A percentile compares a stretch with the other conserved stretches of the same genome.
Evolutionary conservation across 2,888 invertebrate genomes (phyloP).

Genomic region (Julus scanicus): DNA sequence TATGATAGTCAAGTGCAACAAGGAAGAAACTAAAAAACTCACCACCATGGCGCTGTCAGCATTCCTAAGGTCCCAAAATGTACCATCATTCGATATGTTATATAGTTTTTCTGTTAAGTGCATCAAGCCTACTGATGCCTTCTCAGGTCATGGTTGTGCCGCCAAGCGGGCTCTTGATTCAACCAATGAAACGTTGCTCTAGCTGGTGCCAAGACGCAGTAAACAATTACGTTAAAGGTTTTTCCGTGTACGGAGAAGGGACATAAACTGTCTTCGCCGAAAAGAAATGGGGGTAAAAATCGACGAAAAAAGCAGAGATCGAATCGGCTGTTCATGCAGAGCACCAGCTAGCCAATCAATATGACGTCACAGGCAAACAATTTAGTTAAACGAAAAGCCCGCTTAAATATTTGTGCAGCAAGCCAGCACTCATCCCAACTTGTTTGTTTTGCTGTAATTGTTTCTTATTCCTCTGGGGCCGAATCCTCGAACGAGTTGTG

Average conservation of each 20-base stretch:
- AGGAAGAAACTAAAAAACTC: no score
- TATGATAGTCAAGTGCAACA: no score
- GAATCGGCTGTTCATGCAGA: background rate
- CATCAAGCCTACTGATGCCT: no score
- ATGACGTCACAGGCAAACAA: background rate
- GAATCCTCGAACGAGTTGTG: background rate
- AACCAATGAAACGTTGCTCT: no score
- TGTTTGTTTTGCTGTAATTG: slow-evolving; percentile 19
- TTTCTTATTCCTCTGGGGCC: background rate
- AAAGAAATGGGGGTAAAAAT: background rate
- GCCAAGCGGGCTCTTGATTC: no score
- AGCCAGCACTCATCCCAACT: background rate
- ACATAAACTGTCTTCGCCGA: background rate
- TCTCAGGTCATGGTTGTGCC: background rate
- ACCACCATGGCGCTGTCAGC: no score
- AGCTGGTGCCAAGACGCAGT: background rate
- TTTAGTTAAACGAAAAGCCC: slow-evolving; percentile 11
- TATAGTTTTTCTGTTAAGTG: no score
- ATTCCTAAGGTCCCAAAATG: no score
- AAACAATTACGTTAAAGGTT: background rate
- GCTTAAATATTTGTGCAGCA: slow-evolving; percentile 19
- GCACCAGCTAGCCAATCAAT: background rate
- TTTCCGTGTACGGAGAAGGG: background rate
- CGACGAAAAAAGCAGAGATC: background rate
- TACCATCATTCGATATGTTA: no score